Conservation (phyloP, 2,888 invertebrate species). For the Rambutsinella grinnellia region DNA sequence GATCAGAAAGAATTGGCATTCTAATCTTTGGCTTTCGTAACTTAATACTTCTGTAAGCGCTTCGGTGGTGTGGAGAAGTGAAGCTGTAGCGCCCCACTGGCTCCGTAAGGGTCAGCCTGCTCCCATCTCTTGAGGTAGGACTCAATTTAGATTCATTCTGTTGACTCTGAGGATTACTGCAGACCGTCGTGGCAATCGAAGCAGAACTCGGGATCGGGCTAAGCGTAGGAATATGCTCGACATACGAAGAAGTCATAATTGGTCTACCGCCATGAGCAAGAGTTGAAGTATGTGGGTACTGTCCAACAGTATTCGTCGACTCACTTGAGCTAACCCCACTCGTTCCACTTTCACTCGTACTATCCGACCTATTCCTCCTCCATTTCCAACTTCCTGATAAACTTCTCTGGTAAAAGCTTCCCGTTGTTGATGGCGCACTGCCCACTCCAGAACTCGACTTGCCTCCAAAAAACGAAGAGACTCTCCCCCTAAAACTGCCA, state of each 20-base stretch:
- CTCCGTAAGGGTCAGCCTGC: constrained; percentile 60
- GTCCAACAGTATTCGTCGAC: constrained; percentile 70
- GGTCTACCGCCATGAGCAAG: constrained; percentile 30
- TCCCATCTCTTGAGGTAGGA: constrained; percentile 59
- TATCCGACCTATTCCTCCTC: constrained; percentile 70
- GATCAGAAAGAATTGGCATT: constrained; percentile 59
- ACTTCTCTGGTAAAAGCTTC: constrained; percentile 26
- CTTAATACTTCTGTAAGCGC: constrained; percentile 55
- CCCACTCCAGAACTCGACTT: constrained; percentile 41
- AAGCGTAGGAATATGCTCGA: constrained; percentile 80
- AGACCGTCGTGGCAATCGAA: constrained; percentile 67
- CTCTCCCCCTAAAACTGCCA: constrained; percentile 36
- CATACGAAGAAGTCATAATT: constrained; percentile 70
- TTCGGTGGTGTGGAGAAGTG: constrained; percentile 34
- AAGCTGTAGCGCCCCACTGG: constrained; percentile 53
- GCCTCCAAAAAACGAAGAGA: constrained; percentile 35
- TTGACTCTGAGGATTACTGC: constrained; percentile 33
- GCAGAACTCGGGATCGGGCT: constrained; percentile 92
- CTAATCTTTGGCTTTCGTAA: constrained; percentile 60
- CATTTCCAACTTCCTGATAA: constrained; percentile 52
- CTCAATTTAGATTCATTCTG: constrained; percentile 54
- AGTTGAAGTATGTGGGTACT: constrained; percentile 13
- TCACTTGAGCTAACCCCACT: constrained; percentile 88
- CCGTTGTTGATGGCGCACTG: constrained; percentile 31
- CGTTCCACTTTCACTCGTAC: constrained; percentile 80